phyloP scores from a whole-genome alignment of 2,113 vertebrate species.

The Cygnus buccinator region DNA sequence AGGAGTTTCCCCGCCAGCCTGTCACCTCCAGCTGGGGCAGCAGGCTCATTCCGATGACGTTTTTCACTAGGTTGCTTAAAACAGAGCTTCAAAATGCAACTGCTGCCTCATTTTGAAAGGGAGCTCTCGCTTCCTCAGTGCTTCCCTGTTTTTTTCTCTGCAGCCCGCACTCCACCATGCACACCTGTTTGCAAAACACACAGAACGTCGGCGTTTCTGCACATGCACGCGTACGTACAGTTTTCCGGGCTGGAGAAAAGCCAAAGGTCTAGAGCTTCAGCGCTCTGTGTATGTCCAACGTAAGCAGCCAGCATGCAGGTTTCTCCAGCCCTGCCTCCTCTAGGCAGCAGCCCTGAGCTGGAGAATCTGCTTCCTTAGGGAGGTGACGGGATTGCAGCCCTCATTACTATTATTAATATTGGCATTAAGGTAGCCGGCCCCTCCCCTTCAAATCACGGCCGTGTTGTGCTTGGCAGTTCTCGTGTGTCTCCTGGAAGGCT shows the following conservation, averaged over 20 bases:
- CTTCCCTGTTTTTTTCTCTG: not conserved
- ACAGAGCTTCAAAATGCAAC: not conserved
- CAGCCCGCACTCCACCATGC: not conserved
- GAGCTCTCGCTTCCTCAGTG: not conserved
- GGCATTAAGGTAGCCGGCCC: not conserved
- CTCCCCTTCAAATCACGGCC: not conserved
- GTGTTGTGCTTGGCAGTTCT: not conserved
- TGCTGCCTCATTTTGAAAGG: not conserved
- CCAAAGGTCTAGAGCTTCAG: not conserved
- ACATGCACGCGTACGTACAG: not conserved
- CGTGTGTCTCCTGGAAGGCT: slow-evolving; percentile 16
- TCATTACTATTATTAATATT: not conserved
- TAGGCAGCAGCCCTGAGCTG: not conserved
- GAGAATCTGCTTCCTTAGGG: not conserved
- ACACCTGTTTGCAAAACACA: not conserved
- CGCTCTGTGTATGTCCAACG: not conserved
- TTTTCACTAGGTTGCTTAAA: not conserved
- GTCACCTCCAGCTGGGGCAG: not conserved
- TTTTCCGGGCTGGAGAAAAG: not conserved
- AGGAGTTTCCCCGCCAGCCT: not conserved
- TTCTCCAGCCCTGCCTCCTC: not conserved
- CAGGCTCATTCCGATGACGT: not conserved
- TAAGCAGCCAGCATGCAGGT: not conserved
- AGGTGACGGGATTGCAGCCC: not conserved
- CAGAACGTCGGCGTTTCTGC: not conserved